Base-by-base conservation (phyloP, 2,113 vertebrate genomes). In the Channa maculata region DNA sequence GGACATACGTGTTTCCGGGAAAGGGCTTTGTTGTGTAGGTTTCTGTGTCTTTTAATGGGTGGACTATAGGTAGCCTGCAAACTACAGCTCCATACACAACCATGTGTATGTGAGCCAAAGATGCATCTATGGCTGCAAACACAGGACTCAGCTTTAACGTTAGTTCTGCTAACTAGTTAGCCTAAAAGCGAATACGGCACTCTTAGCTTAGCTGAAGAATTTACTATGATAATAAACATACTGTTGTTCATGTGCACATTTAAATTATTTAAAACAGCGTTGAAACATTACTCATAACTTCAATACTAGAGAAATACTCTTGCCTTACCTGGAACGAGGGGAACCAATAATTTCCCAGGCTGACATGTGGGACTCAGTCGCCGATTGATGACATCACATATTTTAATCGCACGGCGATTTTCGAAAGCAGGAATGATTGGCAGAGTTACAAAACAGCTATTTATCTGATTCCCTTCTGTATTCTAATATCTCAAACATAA, bases 331-430 rank as follows among this genome's bases (percentile, higher is more conserved):
- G 24, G 24, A 24, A 24, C 9, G 12, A 52, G 33, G 3, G 11
- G 36, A 5, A 36, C 48, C 44, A 44, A 46, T 77, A 75, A 71
- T 51, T 81, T 52, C 51, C 39, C 50, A 45, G 24, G 15, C 5
- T 65, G 24, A 68, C 89, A 86, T 91, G 89, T 73, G 86, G 49
- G 13, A 9, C 33, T 37, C 6, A 0, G 79, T 65, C 87, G 81
- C 86, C 3, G 12, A 2, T 6, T 83, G 63, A 71, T 89, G 72
- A 76, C 82, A 9, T 89, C 85, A 81, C 3, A 36, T 6, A 1
- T 34, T 15, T 0, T 4, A 0, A 24, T 24, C 24, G 0, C 5
- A 48, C 12, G 6, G 0, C 2, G 1, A 1, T 36, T 4, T 15
- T 6, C 49, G 1, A 24, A 24, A 24, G 24, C 24, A 24, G 24